These are phyloP conservation scores for Philantomba maxwellii DNA, from an alignment of 2,113 vertebrate genomes.

Conservation along the genomic window DNA sequence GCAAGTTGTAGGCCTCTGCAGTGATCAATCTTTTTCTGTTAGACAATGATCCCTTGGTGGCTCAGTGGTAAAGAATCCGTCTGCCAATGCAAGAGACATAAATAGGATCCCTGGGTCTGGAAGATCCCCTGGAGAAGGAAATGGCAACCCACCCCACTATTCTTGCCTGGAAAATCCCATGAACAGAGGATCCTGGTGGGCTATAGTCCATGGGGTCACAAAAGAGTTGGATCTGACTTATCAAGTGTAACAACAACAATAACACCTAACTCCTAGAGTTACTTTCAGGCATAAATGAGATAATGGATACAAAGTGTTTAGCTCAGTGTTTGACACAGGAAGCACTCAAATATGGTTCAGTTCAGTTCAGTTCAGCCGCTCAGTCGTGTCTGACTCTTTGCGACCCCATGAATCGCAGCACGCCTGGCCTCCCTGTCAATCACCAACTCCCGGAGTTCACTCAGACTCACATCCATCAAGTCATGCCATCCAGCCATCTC, in stretches of 20 bases:
- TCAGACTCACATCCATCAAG: accelerated
- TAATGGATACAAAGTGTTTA: background rate
- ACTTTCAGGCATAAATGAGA: conserved; percentile 10
- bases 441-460: no score
- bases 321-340: background rate
- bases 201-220: background rate
- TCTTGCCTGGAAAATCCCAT: background rate
- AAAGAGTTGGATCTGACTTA: background rate
- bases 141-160: background rate
- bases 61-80: background rate
- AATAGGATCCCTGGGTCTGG: background rate
- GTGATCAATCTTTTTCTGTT: background rate
- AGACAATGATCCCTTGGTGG: background rate
- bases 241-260: background rate
- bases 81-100: background rate
- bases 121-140: background rate
- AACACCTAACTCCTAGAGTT: background rate
- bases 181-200: background rate
- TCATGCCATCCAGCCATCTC: no score
- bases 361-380: no score
- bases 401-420: no score
- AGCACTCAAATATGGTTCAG: background rate
- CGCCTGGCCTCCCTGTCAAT: no score
- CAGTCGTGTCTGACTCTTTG: no score
- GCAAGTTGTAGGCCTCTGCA: background rate